phyloP scores from a whole-genome alignment of 2,113 vertebrate genomes.

The Callipepla californica region DNA sequence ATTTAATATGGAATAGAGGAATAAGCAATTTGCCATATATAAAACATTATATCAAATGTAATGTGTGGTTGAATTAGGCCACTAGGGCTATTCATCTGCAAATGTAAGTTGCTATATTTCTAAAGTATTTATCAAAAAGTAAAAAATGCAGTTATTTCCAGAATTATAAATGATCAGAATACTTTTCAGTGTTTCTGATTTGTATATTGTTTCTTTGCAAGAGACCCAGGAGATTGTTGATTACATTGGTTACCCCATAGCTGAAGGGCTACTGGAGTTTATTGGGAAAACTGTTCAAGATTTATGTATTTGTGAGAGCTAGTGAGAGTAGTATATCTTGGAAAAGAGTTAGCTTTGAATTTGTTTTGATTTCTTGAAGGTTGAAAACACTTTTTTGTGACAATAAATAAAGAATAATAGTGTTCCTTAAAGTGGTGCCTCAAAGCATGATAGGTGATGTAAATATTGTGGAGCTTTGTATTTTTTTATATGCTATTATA shows the following conservation, averaged over 20 bases:
- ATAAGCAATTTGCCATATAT: not conserved
- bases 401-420: not conserved
- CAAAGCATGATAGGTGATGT: not conserved
- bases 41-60: not conserved
- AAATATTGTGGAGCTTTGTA: not conserved
- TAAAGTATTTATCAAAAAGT: not conserved
- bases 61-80: not conserved
- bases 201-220: not conserved
- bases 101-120: not conserved
- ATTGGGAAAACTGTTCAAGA: not conserved
- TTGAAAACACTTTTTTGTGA: not conserved
- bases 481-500: not conserved
- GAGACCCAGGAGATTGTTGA: not conserved
- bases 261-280: not conserved
- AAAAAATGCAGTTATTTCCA: not conserved
- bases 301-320: not conserved
- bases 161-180: not conserved
- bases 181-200: not conserved
- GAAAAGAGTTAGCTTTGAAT: not conserved
- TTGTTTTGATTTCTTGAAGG: not conserved
- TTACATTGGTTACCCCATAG: not conserved
- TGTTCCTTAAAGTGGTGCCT: not conserved
- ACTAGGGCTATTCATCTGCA: not conserved
- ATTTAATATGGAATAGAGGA: not conserved
- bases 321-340: not conserved